A percentile compares a stretch with the other conserved stretches of the same genome.
phyloP scores from a whole-genome alignment of 1,140 invertebrate species.

The Lethrus apterus region DNA sequence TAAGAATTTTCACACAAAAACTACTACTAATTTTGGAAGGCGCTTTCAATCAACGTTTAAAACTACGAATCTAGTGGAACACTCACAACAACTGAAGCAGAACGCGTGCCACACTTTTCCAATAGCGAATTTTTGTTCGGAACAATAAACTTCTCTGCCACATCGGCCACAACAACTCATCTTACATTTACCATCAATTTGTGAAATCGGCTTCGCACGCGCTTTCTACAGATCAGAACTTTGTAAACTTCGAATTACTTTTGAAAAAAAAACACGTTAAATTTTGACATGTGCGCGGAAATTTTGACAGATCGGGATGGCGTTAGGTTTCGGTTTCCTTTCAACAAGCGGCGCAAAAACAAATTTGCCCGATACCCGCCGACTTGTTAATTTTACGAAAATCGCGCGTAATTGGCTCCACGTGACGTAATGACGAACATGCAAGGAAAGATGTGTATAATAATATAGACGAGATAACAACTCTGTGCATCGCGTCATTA shows the following conservation, averaged over 20 bases:
- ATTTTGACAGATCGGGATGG: constrained; percentile 5
- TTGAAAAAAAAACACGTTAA: constrained; percentile 6
- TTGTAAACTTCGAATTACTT: not conserved
- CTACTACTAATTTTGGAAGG: too few species aligned
- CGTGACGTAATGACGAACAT: too few species aligned
- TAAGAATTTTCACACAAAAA: too few species aligned
- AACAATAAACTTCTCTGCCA: constrained; percentile 40
- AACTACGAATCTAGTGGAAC: constrained; percentile 11
- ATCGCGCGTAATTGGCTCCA: too few species aligned
- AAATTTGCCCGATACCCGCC: too few species aligned
- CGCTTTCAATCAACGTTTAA: too few species aligned
- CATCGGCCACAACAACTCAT: constrained; percentile 38
- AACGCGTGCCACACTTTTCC: constrained; percentile 44
- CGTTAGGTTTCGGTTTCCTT: too few species aligned
- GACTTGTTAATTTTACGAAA: too few species aligned
- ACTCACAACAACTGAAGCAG: constrained; percentile 44
- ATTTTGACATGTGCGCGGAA: constrained; percentile 5
- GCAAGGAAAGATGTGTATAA: too few species aligned
- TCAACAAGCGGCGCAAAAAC: too few species aligned
- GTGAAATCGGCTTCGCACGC: not conserved
- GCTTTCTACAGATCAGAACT: constrained; percentile 1
- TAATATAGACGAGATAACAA: too few species aligned
- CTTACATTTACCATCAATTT: not conserved
- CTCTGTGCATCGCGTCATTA: too few species aligned
- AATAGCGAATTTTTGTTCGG: constrained; percentile 40